These are phyloP conservation scores for Perizoma affinitatum DNA, from an alignment of 2,888 invertebrate species.

Conservation along the genomic window DNA sequence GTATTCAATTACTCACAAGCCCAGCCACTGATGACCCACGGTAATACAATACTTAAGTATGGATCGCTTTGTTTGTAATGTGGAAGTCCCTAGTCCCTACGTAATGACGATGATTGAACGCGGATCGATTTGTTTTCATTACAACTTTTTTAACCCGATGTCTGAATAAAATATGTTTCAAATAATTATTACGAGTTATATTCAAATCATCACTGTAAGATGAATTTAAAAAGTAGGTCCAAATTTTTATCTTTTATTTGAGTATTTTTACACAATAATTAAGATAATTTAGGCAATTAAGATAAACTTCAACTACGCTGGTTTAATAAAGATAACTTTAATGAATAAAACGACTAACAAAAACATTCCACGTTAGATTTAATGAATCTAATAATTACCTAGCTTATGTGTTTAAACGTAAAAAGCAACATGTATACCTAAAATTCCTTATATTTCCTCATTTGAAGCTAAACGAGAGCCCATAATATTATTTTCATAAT, in stretches of 20 bases:
- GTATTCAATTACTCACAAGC: slow-evolving; percentile 28
- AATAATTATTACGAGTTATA: too few relatives aligned
- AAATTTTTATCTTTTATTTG: slow-evolving; percentile 25
- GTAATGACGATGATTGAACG: slow-evolving; percentile 14
- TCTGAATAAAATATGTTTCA: too few relatives aligned
- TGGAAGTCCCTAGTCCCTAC: neutral
- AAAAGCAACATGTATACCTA: too few relatives aligned
- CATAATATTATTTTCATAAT: too few relatives aligned
- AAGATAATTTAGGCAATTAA: slow-evolving; percentile 40
- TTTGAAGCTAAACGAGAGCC: too few relatives aligned
- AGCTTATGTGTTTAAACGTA: neutral
- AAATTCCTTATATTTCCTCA: too few relatives aligned
- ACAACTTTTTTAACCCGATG: neutral
- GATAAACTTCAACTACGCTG: slow-evolving; percentile 28
- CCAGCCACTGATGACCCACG: slow-evolving; percentile 15
- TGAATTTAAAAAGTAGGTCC: neutral
- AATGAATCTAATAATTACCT: neutral
- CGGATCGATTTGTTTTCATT: slow-evolving; percentile 14
- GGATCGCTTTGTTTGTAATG: slow-evolving; percentile 21
- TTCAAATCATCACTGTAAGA: neutral
- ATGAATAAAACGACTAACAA: slow-evolving; percentile 4
- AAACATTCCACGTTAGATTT: slow-evolving; percentile 8
- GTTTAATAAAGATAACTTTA: slow-evolving; percentile 17
- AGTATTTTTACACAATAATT: slow-evolving; percentile 34
- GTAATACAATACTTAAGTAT: slow-evolving; percentile 35